A percentile compares a stretch with the other conserved stretches of the same genome.
Evolutionary conservation across 2,113 vertebrate species (phyloP).

Genomic region (Hoplias malabaricus): DNA sequence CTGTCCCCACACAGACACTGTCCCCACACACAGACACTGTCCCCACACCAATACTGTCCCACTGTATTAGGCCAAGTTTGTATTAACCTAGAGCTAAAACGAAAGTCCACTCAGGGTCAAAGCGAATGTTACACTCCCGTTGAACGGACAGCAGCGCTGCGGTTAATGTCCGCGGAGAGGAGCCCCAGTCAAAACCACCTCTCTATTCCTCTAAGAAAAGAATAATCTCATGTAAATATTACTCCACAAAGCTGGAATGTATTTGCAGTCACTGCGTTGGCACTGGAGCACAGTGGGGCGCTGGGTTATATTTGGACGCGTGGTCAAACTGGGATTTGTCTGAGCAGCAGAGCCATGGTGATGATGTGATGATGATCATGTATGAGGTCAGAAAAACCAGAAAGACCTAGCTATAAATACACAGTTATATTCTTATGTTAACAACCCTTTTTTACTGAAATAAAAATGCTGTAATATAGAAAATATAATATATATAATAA

Average conservation of each 20-base stretch:
- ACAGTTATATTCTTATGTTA: too few relatives aligned
- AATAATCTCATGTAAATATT: constrained; percentile 38
- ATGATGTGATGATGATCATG: too few relatives aligned
- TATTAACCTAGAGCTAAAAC: neutral
- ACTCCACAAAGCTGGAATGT: constrained; percentile 26
- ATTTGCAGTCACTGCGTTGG: constrained; percentile 21
- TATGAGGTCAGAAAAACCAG: too few relatives aligned
- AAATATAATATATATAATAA: too few relatives aligned
- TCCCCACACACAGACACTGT: too few relatives aligned
- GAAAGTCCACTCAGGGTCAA: constrained; percentile 5
- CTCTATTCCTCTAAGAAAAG: constrained; percentile 23
- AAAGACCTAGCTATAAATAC: too few relatives aligned
- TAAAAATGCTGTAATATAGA: too few relatives aligned
- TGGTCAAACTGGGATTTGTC: neutral
- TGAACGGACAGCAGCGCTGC: neutral
- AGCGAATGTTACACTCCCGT: neutral
- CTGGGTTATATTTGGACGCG: constrained; percentile 29
- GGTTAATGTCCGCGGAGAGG: neutral
- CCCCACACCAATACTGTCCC: too few relatives aligned
- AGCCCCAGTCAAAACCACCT: neutral
- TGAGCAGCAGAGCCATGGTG: neutral
- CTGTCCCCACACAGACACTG: too few relatives aligned
- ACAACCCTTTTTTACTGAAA: too few relatives aligned
- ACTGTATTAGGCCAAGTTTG: too few relatives aligned
- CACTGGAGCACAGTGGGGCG: constrained; percentile 8